Percentiles rank a stretch among this genome's conserved stretches.
phyloP scores from a whole-genome alignment of 2,113 vertebrate species.

The Callopanchax toddi region DNA sequence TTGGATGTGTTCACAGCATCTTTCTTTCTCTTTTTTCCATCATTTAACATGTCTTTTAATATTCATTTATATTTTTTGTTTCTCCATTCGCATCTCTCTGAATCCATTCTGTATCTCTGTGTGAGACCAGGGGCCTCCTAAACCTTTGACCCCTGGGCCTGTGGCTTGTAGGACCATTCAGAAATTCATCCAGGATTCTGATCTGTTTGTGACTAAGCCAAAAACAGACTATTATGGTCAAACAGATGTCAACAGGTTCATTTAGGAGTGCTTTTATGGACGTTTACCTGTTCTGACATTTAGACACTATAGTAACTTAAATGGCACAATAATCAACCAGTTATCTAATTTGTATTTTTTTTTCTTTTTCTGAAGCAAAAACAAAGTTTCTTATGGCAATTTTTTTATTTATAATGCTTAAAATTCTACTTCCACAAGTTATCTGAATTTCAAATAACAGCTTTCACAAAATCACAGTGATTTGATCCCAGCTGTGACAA shows the following conservation, averaged over 20 bases:
- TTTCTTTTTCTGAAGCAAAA: too few relatives aligned
- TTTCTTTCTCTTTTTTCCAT: not conserved
- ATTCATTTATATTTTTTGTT: not conserved
- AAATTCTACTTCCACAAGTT: not conserved
- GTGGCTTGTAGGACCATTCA: not conserved
- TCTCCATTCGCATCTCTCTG: not conserved
- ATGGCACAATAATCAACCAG: not conserved
- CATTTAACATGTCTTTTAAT: too few relatives aligned
- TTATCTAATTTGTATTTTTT: too few relatives aligned
- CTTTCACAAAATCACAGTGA: not conserved
- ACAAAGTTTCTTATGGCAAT: too few relatives aligned
- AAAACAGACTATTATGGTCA: not conserved
- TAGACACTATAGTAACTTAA: not conserved
- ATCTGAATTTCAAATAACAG: not conserved
- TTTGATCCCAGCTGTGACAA: not conserved
- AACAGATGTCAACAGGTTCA: too few relatives aligned
- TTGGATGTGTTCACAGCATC: not conserved
- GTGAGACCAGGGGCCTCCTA: too few relatives aligned
- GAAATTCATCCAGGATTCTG: not conserved
- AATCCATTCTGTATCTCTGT: too few relatives aligned
- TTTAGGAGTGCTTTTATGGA: too few relatives aligned
- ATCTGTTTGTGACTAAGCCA: slow-evolving; percentile 4
- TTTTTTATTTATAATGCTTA: not conserved
- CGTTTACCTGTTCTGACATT: too few relatives aligned
- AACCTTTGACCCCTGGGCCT: not conserved